These are phyloP conservation scores for Prorops nasuta DNA, from an alignment of 1,140 invertebrate species.

Conservation along the genomic window DNA sequence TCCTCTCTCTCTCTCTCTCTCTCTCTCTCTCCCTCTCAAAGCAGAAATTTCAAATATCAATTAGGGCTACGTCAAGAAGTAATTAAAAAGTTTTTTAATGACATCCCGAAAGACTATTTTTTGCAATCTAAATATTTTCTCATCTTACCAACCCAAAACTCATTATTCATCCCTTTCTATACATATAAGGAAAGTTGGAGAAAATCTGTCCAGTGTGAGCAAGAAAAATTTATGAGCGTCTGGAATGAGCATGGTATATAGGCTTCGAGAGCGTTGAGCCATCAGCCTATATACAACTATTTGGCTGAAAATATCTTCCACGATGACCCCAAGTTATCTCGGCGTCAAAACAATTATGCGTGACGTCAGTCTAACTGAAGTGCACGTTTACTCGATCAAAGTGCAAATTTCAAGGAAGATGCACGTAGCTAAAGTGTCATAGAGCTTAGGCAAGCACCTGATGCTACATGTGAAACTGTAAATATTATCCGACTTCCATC, in stretches of 20 bases:
- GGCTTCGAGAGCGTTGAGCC: too few species aligned
- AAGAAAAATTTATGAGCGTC: too few species aligned
- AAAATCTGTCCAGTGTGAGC: too few species aligned
- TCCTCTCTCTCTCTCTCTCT: background rate
- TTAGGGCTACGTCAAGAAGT: background rate
- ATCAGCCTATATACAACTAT: background rate
- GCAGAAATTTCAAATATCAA: too few species aligned
- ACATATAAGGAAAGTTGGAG: too few species aligned
- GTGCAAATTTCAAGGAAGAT: constrained; percentile 16
- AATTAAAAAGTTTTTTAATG: background rate
- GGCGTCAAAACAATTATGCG: background rate
- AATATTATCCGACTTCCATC: too few species aligned
- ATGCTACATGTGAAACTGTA: constrained; percentile 17
- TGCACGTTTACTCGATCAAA: constrained; percentile 15
- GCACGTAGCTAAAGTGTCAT: background rate
- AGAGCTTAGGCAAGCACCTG: constrained; percentile 2
- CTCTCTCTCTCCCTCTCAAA: background rate
- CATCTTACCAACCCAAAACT: too few species aligned
- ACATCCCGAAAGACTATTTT: background rate
- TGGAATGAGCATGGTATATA: too few species aligned
- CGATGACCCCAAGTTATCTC: background rate
- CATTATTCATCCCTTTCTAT: too few species aligned
- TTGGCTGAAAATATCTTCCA: background rate
- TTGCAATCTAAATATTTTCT: too few species aligned
- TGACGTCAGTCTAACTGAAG: background rate